Conservation (phyloP, 2,888 invertebrate genomes). For the Notodonta ziczac region DNA sequence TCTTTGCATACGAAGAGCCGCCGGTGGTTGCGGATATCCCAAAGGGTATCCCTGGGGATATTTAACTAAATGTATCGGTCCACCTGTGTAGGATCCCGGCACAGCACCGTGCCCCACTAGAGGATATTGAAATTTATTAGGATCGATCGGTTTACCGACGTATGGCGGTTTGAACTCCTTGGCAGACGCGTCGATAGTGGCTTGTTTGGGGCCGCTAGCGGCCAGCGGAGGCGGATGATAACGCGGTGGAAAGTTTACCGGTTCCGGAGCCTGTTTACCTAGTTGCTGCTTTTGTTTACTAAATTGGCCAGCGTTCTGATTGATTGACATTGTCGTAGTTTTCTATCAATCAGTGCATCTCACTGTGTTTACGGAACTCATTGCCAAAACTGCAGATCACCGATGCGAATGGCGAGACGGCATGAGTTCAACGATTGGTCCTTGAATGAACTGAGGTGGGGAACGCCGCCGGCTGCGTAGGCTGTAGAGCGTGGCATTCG, state of each 20-base stretch:
- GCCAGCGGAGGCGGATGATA: slow-evolving; percentile 92
- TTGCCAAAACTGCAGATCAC: slow-evolving; percentile 64
- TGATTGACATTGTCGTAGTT: slow-evolving; percentile 79
- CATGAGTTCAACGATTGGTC: slow-evolving; percentile 80
- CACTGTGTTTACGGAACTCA: slow-evolving; percentile 53
- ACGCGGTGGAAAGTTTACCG: slow-evolving; percentile 88
- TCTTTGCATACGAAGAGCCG: slow-evolving; percentile 65
- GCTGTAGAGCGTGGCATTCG: slow-evolving; percentile 81
- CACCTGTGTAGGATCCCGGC: slow-evolving; percentile 64
- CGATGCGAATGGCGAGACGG: slow-evolving; percentile 63
- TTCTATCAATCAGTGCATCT: slow-evolving; percentile 58
- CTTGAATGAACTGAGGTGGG: slow-evolving; percentile 80
- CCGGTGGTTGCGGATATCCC: slow-evolving; percentile 73
- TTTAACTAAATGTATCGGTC: slow-evolving; percentile 64
- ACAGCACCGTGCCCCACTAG: slow-evolving; percentile 53
- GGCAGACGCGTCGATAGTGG: slow-evolving; percentile 84
- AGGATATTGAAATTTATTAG: slow-evolving; percentile 70
- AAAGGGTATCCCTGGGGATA: slow-evolving; percentile 71
- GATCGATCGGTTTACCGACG: slow-evolving; percentile 67
- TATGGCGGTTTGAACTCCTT: slow-evolving; percentile 77
- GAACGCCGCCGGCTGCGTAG: slow-evolving; percentile 80
- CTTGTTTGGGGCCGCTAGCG: slow-evolving; percentile 85
- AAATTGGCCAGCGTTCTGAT: slow-evolving; percentile 78
- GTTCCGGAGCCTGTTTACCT: slow-evolving; percentile 82
- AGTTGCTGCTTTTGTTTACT: slow-evolving; percentile 81